Conservation (phyloP, 2,113 vertebrate species). For the Fulica atra region DNA sequence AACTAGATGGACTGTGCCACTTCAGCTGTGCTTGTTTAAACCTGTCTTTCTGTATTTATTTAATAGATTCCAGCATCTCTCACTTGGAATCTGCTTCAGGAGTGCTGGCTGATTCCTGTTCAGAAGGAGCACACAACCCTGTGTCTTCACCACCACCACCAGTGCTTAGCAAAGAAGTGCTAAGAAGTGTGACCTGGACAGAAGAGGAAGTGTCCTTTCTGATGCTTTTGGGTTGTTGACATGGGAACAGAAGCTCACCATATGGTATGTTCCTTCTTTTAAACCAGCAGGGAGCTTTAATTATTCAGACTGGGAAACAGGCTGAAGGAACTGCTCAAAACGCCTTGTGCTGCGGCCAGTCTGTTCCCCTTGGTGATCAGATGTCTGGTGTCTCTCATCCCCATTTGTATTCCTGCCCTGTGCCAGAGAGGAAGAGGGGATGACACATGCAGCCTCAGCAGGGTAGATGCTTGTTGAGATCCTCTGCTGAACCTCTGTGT, state of each 20-base stretch:
- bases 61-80: background rate
- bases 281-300: background rate
- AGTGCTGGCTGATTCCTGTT: background rate
- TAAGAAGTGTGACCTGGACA: background rate
- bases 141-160: rapidly evolving
- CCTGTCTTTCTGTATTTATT: background rate
- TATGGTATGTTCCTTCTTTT: background rate
- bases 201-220: background rate
- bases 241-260: background rate
- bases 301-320: background rate
- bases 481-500: background rate
- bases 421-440: rapidly evolving
- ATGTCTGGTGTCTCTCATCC: background rate
- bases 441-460: background rate
- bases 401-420: background rate
- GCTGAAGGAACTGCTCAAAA: background rate
- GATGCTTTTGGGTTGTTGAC: slow-evolving; percentile 8
- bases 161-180: background rate
- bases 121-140: background rate
- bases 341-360: background rate
- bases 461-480: background rate
- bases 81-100: background rate
- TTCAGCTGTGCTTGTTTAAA: background rate
- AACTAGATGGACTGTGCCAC: background rate
- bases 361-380: background rate